A percentile compares a stretch with the other conserved stretches of the same genome.
phyloP scores from a whole-genome alignment of 2,797 vertebrate genomes.

The Clangula hyemalis region DNA sequence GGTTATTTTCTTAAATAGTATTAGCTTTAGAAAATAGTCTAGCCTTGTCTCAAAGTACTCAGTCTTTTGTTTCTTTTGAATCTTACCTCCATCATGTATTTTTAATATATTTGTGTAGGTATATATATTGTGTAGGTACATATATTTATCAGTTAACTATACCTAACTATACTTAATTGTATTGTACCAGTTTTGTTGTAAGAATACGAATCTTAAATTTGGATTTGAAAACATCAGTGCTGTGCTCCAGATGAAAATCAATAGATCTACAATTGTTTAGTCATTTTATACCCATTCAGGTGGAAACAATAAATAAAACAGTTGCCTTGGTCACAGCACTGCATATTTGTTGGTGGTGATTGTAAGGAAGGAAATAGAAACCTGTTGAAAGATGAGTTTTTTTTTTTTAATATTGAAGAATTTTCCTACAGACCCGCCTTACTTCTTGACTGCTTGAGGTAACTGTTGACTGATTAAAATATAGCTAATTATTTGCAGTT shows the following conservation, averaged over 20 bases:
- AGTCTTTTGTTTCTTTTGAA: background rate
- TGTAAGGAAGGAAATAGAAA: background rate
- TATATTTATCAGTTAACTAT: too few relatives aligned
- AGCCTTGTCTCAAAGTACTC: background rate
- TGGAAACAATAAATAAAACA: background rate
- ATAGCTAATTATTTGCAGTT: background rate
- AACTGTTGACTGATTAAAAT: background rate
- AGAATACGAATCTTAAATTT: background rate
- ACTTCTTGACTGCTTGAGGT: background rate
- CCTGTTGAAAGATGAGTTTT: background rate
- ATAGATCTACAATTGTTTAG: background rate
- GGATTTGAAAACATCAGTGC: background rate
- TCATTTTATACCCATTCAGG: background rate
- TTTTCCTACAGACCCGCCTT: background rate
- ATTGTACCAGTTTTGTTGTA: background rate
- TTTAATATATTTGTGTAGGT: background rate
- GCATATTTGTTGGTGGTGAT: background rate
- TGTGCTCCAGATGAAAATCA: background rate
- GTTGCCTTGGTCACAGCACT: background rate
- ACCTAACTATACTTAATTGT: background rate
- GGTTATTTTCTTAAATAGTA: background rate
- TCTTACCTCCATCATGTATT: background rate
- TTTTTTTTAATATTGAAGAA: background rate
- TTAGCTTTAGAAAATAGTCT: background rate
- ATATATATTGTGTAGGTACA: background rate